Evolutionary conservation across 2,888 invertebrate species (phyloP).

Genomic region (Silvanus unidentatus): DNA sequence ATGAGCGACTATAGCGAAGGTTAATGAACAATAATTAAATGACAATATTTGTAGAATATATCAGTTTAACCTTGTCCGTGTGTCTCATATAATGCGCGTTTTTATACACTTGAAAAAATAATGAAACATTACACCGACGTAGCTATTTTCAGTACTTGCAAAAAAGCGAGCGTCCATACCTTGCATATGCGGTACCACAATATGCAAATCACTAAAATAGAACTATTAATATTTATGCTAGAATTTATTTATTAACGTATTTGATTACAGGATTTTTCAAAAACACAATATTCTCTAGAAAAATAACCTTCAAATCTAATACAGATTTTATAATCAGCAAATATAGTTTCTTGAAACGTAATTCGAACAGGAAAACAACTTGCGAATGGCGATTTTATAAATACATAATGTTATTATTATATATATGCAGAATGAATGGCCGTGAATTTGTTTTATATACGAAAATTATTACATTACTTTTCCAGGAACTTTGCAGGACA

Average conservation of each 20-base stretch:
- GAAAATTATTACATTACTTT: too few relatives aligned
- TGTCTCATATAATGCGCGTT: constrained; percentile 5
- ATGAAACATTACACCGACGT: too few relatives aligned
- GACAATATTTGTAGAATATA: constrained; percentile 21
- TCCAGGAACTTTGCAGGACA: too few relatives aligned
- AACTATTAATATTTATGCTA: too few relatives aligned
- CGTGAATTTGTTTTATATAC: constrained; percentile 3
- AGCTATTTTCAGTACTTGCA: too few relatives aligned
- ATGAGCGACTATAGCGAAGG: constrained; percentile 10
- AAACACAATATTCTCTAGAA: too few relatives aligned
- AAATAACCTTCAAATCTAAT: constrained; percentile 3
- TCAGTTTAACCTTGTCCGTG: constrained; percentile 18
- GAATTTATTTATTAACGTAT: constrained; percentile 1
- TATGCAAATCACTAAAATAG: too few relatives aligned
- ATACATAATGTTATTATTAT: background rate
- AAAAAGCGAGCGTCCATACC: too few relatives aligned
- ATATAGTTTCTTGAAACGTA: constrained; percentile 6
- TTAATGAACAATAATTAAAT: constrained; percentile 16
- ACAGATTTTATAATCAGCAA: constrained; percentile 3
- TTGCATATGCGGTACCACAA: too few relatives aligned
- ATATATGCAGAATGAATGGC: background rate
- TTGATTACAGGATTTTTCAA: too few relatives aligned
- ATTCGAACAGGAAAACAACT: constrained; percentile 6
- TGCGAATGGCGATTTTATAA: too few relatives aligned
- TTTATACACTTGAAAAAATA: too few relatives aligned